These are phyloP conservation scores for Laodelphax striatellus DNA, from an alignment of 1,140 invertebrate genomes.

Conservation along the genomic window DNA sequence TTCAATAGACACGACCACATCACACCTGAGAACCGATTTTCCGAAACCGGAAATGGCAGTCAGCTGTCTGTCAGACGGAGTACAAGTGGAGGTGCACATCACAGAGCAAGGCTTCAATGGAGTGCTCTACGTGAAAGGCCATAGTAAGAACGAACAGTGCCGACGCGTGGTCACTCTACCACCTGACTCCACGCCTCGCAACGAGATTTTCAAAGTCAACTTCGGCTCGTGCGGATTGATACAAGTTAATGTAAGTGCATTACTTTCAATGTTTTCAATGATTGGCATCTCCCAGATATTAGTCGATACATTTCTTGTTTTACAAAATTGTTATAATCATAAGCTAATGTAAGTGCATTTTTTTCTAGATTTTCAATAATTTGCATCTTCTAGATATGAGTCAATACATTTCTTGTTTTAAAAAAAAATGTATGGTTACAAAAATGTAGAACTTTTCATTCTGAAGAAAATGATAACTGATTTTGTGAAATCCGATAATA, in stretches of 20 bases:
- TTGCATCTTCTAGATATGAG: too few species aligned
- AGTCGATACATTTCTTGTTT: too few species aligned
- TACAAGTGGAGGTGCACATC: slow-evolving; percentile 75
- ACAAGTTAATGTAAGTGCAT: slow-evolving; percentile 67
- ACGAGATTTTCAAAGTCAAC: slow-evolving; percentile 79
- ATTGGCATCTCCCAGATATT: too few species aligned
- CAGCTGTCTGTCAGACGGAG: slow-evolving; percentile 80
- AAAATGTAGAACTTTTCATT: too few species aligned
- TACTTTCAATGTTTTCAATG: too few species aligned
- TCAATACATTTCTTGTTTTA: too few species aligned
- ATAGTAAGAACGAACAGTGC: slow-evolving; percentile 85
- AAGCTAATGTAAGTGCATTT: too few species aligned
- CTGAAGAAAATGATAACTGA: too few species aligned
- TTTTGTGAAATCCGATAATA: too few species aligned
- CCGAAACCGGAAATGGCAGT: slow-evolving; percentile 75
- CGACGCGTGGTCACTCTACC: slow-evolving; percentile 63
- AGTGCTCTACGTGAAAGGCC: slow-evolving; percentile 85
- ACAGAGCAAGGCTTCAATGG: slow-evolving; percentile 74
- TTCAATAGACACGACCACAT: slow-evolving; percentile 10
- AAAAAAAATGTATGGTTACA: too few species aligned
- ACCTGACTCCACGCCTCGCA: slow-evolving; percentile 47
- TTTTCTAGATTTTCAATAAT: too few species aligned
- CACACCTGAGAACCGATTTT: slow-evolving; percentile 51
- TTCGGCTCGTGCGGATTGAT: slow-evolving; percentile 86
- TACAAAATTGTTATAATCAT: too few species aligned